Conservation (phyloP, 2,797 vertebrate species). For the Scomberomorus guttatus region DNA sequence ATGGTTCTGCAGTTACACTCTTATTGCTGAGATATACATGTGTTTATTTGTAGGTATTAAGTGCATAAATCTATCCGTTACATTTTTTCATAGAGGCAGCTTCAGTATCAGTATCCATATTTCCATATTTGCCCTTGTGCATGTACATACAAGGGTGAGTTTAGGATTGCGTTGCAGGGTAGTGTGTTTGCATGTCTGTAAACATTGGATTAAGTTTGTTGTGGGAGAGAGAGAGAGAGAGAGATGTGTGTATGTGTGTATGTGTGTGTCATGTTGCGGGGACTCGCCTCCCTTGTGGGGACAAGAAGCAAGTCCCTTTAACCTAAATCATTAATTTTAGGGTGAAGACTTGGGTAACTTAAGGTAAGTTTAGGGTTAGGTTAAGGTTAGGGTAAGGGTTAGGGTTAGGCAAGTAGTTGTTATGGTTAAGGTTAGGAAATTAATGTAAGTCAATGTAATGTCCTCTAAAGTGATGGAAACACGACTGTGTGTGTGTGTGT, state of each 20-base stretch:
- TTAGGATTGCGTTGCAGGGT: slow-evolving; percentile 22
- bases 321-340: too few relatives aligned
- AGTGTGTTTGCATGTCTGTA: slow-evolving; percentile 43
- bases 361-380: too few relatives aligned
- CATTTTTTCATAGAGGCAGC: not conserved
- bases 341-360: too few relatives aligned
- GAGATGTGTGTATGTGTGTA: slow-evolving; percentile 19
- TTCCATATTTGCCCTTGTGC: not conserved
- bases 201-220: slow-evolving; percentile 38
- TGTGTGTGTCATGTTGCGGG: not conserved
- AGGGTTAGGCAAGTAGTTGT: too few relatives aligned
- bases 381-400: too few relatives aligned
- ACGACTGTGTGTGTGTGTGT: slow-evolving; percentile 2
- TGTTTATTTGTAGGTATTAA: slow-evolving; percentile 10
- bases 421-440: too few relatives aligned
- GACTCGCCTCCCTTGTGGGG: too few relatives aligned
- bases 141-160: not conserved
- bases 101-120: not conserved
- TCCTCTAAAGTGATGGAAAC: not conserved
- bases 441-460: too few relatives aligned
- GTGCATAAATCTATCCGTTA: slow-evolving; percentile 6
- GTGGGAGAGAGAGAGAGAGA: slow-evolving; percentile 10
- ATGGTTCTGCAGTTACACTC: not conserved
- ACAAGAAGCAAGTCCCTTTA: too few relatives aligned
- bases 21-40: not conserved